Conservation (phyloP, 1,140 invertebrate species). For the Paraescarpia echinospica region DNA sequence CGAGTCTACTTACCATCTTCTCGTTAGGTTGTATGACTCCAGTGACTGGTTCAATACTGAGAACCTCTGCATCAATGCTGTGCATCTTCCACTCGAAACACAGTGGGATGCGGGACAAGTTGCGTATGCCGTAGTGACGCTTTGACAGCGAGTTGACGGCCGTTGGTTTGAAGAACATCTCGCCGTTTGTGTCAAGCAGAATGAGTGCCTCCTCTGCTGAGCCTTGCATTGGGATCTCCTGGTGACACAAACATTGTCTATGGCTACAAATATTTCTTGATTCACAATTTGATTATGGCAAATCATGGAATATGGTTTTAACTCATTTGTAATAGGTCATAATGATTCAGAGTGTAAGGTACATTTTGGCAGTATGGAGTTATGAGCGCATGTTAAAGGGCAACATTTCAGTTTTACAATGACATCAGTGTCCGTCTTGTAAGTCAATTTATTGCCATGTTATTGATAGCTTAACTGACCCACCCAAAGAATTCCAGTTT, state of each 20-base stretch:
- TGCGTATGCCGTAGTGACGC: conserved; percentile 50
- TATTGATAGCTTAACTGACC: no score
- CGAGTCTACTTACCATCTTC: conserved; percentile 21
- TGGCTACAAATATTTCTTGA: not conserved
- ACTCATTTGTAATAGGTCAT: no score
- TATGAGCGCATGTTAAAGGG: no score
- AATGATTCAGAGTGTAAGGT: no score
- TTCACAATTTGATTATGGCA: no score
- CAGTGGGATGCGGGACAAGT: conserved; percentile 54
- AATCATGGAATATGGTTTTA: no score
- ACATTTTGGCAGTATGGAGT: no score
- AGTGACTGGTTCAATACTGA: conserved; percentile 47
- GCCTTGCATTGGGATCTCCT: conserved; percentile 48
- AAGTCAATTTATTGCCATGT: no score
- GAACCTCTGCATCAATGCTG: conserved; percentile 40
- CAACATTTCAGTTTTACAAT: no score
- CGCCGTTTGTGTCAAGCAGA: conserved; percentile 48
- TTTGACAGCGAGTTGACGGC: conserved; percentile 49
- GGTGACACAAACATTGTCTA: conserved; percentile 22
- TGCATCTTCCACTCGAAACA: conserved; percentile 55
- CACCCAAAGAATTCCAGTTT: no score
- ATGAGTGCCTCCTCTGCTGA: conserved; percentile 51
- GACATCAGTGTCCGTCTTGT: no score
- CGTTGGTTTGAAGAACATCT: conserved; percentile 55
- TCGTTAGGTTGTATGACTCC: conserved; percentile 57